Evolutionary conservation across 2,888 invertebrate species (phyloP).

Genomic region (Yponomeuta plumbellus): DNA sequence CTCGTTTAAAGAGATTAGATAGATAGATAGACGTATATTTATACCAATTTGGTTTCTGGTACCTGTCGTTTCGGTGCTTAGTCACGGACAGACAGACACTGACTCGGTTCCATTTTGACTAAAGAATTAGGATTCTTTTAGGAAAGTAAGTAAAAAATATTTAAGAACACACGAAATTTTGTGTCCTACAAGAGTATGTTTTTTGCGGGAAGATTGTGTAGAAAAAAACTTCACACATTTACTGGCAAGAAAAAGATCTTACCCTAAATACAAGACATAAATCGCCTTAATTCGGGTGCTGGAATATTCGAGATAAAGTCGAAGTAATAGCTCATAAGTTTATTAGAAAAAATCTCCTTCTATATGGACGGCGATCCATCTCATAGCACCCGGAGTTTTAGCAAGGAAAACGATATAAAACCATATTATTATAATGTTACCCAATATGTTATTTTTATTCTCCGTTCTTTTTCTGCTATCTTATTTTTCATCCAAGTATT

Average conservation of each 20-base stretch:
- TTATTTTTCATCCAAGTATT: too few species aligned
- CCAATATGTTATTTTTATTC: slow-evolving; percentile 1
- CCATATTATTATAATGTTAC: slow-evolving; percentile 11
- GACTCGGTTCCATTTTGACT: too few species aligned
- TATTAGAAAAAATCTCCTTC: slow-evolving; percentile 26
- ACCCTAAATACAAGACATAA: neutral
- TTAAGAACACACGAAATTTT: too few species aligned
- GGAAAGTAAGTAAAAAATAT: too few species aligned
- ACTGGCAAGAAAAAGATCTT: neutral
- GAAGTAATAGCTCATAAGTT: slow-evolving; percentile 22
- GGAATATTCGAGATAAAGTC: slow-evolving; percentile 12
- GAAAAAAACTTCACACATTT: neutral
- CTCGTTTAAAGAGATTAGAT: too few species aligned
- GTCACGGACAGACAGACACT: too few species aligned
- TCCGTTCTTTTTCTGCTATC: neutral
- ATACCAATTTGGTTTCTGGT: too few species aligned
- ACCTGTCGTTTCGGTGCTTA: too few species aligned
- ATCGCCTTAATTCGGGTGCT: slow-evolving; percentile 5
- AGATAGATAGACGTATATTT: too few species aligned
- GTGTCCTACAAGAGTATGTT: too few species aligned
- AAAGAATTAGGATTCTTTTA: too few species aligned
- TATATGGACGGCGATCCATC: slow-evolving; percentile 20
- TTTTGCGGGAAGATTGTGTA: neutral
- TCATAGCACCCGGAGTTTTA: neutral
- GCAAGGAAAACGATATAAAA: slow-evolving; percentile 4